Conservation (phyloP, 2,797 vertebrate genomes). For the Pipistrellus kuhlii region DNA sequence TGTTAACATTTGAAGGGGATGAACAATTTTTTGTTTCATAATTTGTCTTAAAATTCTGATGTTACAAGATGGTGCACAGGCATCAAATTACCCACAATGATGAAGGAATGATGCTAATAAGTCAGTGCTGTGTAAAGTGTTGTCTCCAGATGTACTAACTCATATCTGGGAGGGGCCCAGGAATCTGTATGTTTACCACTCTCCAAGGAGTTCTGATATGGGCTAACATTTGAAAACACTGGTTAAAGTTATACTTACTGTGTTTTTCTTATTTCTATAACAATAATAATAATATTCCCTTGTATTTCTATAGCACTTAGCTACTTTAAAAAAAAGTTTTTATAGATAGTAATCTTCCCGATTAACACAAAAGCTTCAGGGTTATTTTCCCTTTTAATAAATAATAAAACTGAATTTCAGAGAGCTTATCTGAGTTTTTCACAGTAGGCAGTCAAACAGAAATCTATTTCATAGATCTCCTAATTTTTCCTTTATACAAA, state of each 20-base stretch:
- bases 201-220: not conserved
- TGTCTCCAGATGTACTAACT: not conserved
- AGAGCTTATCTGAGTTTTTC: slow-evolving; percentile 14
- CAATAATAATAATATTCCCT: not conserved
- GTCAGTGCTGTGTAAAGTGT: not conserved
- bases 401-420: slow-evolving; percentile 23
- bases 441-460: not conserved
- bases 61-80: not conserved
- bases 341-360: not conserved
- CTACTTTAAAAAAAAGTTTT: not conserved
- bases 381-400: not conserved
- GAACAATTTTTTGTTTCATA: not conserved
- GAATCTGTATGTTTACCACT: not conserved
- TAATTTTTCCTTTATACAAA: not conserved
- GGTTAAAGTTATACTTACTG: not conserved
- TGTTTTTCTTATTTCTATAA: not conserved
- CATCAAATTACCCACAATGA: not conserved
- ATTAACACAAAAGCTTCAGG: not conserved
- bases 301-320: not conserved
- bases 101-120: not conserved
- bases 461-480: not conserved
- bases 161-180: not conserved
- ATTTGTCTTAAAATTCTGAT: not conserved
- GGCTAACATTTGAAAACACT: not conserved
- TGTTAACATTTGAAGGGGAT: not conserved